These are phyloP conservation scores for Paraplagusia blochii DNA, from an alignment of 2,113 vertebrate genomes.

Conservation along the genomic window DNA sequence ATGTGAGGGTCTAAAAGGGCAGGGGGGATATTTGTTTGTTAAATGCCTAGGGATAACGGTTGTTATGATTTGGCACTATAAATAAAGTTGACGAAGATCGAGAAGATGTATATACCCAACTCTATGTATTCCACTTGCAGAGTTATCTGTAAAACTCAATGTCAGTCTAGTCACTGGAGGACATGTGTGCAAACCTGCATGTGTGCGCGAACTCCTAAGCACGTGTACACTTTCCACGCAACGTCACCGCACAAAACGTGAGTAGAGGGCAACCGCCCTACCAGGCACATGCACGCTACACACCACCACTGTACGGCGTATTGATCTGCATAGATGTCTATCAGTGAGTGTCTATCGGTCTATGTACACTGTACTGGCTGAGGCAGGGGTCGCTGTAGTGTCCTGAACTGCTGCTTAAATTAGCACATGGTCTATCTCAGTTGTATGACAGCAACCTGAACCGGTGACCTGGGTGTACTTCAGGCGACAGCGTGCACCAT, in stretches of 20 bases:
- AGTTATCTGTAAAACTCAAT: too few species aligned
- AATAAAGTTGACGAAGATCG: too few species aligned
- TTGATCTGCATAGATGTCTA: background rate
- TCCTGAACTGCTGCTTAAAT: constrained; percentile 27
- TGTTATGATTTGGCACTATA: too few species aligned
- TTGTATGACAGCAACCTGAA: background rate
- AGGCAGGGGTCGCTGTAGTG: background rate
- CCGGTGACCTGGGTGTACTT: too few species aligned
- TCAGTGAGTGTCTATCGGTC: too few species aligned
- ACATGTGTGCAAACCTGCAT: background rate
- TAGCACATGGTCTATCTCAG: constrained; percentile 1
- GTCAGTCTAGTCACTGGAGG: too few species aligned
- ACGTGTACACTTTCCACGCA: constrained; percentile 2
- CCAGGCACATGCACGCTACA: constrained; percentile 4
- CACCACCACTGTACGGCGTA: background rate
- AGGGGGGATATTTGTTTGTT: too few species aligned
- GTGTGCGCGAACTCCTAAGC: background rate
- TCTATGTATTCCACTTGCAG: too few species aligned
- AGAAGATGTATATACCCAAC: too few species aligned
- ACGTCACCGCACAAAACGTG: constrained; percentile 25
- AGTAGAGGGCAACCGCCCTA: constrained; percentile 3
- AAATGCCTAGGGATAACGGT: too few species aligned
- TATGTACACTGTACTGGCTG: background rate
- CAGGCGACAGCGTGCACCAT: too few species aligned
- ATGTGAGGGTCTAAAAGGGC: too few species aligned